Evolutionary conservation across 2,797 vertebrate species (phyloP).

Genomic region (Salmo trutta): DNA sequence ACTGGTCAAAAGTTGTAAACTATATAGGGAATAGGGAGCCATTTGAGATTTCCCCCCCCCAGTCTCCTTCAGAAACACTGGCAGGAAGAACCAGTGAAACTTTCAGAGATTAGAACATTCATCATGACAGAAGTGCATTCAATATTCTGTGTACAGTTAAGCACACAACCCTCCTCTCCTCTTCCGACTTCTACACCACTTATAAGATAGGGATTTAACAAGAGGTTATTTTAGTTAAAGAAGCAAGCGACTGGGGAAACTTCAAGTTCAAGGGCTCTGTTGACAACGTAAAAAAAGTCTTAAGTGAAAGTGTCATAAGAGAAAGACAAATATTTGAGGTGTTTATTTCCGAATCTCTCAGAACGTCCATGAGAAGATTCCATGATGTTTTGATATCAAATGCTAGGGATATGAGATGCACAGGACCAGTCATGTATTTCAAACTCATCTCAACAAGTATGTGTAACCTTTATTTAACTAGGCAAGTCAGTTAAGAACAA

Average conservation of each 20-base stretch:
- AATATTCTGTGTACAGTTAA: slow-evolving; percentile 49
- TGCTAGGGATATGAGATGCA: neutral
- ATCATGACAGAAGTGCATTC: slow-evolving; percentile 38
- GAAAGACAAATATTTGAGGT: neutral
- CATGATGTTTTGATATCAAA: neutral
- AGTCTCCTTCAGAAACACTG: neutral
- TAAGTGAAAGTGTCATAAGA: neutral
- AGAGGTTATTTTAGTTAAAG: neutral
- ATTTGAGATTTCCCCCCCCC: neutral
- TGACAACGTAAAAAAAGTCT: neutral
- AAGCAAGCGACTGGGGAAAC: neutral
- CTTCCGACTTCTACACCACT: slow-evolving; percentile 14
- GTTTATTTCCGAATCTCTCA: neutral
- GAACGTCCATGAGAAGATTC: neutral
- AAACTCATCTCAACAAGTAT: neutral
- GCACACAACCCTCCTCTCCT: slow-evolving; percentile 3
- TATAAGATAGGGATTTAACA: slow-evolving; percentile 25
- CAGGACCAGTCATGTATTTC: neutral
- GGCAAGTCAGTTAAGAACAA: too few relatives aligned
- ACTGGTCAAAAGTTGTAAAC: neutral
- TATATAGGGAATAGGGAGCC: neutral
- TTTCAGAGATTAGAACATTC: slow-evolving; percentile 52
- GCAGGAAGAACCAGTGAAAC: slow-evolving; percentile 25
- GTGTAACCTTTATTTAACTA: neutral
- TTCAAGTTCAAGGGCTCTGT: neutral